A percentile compares a stretch with the other conserved stretches of the same genome.
These are phyloP conservation scores for Peromyscus nudipes DNA, from an alignment of 2,797 vertebrate species.

Conservation along the genomic window DNA sequence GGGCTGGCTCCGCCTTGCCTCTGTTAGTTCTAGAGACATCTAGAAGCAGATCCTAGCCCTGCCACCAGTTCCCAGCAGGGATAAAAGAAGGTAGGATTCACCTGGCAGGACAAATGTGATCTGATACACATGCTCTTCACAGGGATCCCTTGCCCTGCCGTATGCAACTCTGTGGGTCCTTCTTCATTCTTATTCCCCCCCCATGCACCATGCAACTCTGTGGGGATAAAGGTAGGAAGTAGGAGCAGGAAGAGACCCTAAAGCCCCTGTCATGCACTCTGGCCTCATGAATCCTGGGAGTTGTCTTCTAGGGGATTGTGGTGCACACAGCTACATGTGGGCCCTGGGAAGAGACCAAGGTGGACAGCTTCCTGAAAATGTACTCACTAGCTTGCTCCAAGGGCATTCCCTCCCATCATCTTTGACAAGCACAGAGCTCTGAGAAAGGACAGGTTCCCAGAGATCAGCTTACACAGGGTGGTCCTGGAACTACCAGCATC, in stretches of 20 bases:
- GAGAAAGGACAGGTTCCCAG: not conserved
- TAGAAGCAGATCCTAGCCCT: not conserved
- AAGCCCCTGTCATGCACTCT: not conserved
- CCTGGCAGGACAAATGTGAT: not conserved
- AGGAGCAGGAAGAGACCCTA: not conserved
- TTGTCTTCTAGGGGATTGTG: not conserved
- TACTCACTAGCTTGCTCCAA: not conserved
- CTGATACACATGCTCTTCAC: not conserved
- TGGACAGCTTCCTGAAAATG: not conserved
- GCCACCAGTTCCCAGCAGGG: not conserved
- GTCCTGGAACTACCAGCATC: not conserved
- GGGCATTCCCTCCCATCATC: not conserved
- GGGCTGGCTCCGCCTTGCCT: not conserved
- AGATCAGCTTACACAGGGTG: not conserved
- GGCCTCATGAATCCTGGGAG: not conserved
- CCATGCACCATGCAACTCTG: not conserved
- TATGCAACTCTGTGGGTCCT: too few relatives aligned
- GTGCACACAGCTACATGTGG: too few relatives aligned
- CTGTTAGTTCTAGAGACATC: not conserved
- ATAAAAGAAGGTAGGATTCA: not conserved
- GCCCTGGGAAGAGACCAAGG: not conserved
- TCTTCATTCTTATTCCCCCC: not conserved
- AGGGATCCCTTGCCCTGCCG: not conserved
- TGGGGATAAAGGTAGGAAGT: not conserved
- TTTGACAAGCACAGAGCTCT: not conserved